These are phyloP conservation scores for Nannobrachium achirus DNA, from an alignment of 2,113 vertebrate genomes.

Conservation along the genomic window DNA sequence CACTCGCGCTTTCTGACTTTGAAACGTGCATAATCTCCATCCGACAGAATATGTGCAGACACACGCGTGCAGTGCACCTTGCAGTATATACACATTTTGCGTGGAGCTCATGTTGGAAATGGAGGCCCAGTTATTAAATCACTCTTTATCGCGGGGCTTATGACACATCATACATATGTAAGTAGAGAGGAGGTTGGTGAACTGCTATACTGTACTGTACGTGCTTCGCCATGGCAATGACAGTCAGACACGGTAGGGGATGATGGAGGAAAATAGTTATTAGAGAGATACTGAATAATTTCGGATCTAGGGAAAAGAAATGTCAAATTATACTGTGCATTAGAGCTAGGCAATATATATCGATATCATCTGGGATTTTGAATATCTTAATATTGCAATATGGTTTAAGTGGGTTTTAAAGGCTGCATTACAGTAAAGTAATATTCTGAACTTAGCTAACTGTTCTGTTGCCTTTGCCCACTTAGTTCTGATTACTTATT, in stretches of 20 bases:
- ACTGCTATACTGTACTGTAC: background rate
- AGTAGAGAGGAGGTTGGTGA: background rate
- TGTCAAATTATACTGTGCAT: background rate
- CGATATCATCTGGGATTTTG: no score
- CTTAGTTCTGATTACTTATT: no score
- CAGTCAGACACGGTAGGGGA: constrained; percentile 5
- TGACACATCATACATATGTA: constrained; percentile 3
- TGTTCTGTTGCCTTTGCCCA: no score
- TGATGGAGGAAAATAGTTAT: constrained; percentile 3
- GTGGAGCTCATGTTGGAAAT: constrained; percentile 15
- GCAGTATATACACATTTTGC: constrained; percentile 19
- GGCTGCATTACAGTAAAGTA: no score
- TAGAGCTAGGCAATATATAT: background rate
- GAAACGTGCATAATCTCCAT: background rate
- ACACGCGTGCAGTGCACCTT: background rate
- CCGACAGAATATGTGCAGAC: background rate
- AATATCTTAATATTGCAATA: no score
- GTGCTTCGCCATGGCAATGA: background rate
- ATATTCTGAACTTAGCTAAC: no score
- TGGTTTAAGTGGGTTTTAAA: no score
- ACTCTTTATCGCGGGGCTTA: constrained; percentile 26
- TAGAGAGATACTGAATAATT: constrained; percentile 8
- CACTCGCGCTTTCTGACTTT: background rate
- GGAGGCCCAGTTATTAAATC: constrained; percentile 27
- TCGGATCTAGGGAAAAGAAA: background rate